phyloP scores from a whole-genome alignment of 2,113 vertebrate genomes.

The Capreolus pygargus region DNA sequence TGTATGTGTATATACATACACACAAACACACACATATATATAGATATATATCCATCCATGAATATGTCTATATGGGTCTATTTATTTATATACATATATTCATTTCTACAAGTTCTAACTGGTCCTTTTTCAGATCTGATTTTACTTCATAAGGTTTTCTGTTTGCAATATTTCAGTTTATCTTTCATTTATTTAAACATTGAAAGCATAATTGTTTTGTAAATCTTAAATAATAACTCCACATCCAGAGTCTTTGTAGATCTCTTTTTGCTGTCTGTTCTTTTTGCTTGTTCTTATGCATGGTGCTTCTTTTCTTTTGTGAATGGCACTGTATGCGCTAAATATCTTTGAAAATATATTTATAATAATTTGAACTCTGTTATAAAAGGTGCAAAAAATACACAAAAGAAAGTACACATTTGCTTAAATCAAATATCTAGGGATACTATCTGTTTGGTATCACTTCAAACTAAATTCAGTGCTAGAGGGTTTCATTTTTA shows the following conservation, averaged over 20 bases:
- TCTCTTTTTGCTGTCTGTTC: background rate
- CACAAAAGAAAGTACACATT: conserved; percentile 25
- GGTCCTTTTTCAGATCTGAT: background rate
- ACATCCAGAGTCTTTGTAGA: background rate
- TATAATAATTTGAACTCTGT: background rate
- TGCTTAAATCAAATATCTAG: background rate
- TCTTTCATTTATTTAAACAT: conserved; percentile 18
- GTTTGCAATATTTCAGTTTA: background rate
- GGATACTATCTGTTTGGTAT: background rate
- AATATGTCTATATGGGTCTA: background rate
- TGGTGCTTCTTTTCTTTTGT: background rate
- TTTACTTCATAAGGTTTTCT: background rate
- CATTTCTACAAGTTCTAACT: background rate
- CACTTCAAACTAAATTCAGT: background rate
- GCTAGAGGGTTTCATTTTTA: background rate
- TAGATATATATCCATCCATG: background rate
- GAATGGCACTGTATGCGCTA: background rate
- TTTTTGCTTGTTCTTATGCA: background rate
- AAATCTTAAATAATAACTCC: conserved; percentile 5
- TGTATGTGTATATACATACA: background rate
- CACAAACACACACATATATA: background rate
- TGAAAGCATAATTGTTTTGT: background rate
- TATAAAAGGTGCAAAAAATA: background rate
- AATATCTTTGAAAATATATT: conserved; percentile 5
- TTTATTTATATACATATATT: background rate